Percentiles rank a stretch among this genome's conserved stretches.
Conservation (phyloP, 2,888 invertebrate species). For the Andricus quercusramuli region DNA sequence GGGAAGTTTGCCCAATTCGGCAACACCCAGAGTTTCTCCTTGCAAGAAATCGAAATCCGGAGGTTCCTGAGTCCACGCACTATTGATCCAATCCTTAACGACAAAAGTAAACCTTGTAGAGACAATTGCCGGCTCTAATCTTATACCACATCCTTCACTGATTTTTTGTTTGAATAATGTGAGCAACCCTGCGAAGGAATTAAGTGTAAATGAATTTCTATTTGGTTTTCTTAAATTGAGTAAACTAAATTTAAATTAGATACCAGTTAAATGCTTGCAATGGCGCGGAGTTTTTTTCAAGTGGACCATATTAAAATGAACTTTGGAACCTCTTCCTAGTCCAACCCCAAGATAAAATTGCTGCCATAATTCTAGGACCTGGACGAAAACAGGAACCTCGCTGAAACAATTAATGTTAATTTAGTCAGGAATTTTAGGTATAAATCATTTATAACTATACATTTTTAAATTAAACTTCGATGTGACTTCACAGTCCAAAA, state of each 20-base stretch:
- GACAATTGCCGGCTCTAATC: constrained; percentile 84
- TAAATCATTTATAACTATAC: neutral
- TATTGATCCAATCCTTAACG: constrained; percentile 82
- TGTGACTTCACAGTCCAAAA: too few species aligned
- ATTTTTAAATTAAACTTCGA: too few species aligned
- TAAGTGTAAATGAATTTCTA: constrained; percentile 14
- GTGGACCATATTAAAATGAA: constrained; percentile 95
- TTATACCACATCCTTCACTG: constrained; percentile 78
- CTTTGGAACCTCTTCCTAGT: constrained; percentile 87
- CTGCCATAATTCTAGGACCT: constrained; percentile 90
- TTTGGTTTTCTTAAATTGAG: neutral
- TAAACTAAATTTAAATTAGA: constrained; percentile 11
- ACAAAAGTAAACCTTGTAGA: constrained; percentile 89
- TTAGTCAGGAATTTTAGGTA: constrained; percentile 32
- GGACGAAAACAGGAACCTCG: constrained; percentile 92
- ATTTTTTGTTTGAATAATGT: constrained; percentile 95
- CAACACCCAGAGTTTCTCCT: constrained; percentile 81
- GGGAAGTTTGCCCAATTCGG: constrained; percentile 83
- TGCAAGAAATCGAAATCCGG: constrained; percentile 81
- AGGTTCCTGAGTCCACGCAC: constrained; percentile 83
- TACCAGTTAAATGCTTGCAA: constrained; percentile 89
- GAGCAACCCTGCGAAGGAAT: constrained; percentile 81
- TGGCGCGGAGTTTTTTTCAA: constrained; percentile 89
- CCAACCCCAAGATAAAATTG: constrained; percentile 90
- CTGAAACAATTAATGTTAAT: constrained; percentile 73